A percentile compares a stretch with the other conserved stretches of the same genome.
Conservation (phyloP, 2,113 vertebrate genomes). For the Oreotrochilus melanogaster region DNA sequence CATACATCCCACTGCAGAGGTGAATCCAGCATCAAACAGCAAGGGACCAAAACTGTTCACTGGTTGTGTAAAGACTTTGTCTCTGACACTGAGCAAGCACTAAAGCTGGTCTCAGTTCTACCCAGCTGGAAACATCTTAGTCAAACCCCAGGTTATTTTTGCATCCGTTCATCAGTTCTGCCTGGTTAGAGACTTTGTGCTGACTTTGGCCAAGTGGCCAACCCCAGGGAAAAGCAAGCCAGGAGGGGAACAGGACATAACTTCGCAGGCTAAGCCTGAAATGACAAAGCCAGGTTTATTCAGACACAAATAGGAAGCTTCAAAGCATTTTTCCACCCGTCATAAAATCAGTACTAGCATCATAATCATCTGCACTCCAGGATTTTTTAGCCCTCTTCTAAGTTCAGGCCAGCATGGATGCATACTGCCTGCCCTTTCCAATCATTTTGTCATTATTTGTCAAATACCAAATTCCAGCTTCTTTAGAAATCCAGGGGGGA, state of each 20-base stretch:
- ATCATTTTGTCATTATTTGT: conserved; percentile 8
- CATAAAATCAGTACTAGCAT: not conserved
- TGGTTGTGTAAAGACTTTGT: not conserved
- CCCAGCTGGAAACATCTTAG: not conserved
- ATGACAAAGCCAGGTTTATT: conserved; percentile 52
- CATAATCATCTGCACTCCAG: not conserved
- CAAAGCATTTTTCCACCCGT: conserved; percentile 24
- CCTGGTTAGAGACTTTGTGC: not conserved
- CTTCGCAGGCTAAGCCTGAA: conserved; percentile 33
- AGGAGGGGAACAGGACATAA: conserved; percentile 25
- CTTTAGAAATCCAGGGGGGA: not conserved
- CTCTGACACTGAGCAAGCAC: not conserved
- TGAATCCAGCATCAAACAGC: not conserved
- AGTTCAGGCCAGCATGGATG: not conserved
- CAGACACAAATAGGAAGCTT: conserved; percentile 11
- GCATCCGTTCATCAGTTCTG: conserved; percentile 17
- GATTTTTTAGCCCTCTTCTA: not conserved
- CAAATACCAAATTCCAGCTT: conserved; percentile 25
- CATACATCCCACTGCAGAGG: rapidly evolving
- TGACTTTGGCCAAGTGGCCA: conserved; percentile 45
- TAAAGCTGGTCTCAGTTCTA: not conserved
- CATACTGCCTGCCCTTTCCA: not conserved
- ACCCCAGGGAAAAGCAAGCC: conserved; percentile 5
- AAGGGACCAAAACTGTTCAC: not conserved
- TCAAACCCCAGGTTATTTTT: conserved; percentile 48